Evolutionary conservation across 2,888 invertebrate genomes (phyloP).

Genomic region (Leptinotarsa juncta): DNA sequence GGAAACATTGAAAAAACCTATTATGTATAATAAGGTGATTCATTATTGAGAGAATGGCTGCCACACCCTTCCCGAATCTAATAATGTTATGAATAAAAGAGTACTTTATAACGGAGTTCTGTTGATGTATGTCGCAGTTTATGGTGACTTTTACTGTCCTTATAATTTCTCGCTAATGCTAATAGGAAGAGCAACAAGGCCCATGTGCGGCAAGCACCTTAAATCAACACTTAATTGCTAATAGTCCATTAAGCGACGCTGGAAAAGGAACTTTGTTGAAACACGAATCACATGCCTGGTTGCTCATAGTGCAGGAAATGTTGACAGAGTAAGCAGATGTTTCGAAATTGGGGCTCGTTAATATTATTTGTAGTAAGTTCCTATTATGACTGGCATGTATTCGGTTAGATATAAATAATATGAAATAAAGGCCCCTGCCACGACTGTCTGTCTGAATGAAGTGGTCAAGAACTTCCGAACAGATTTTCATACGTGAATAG

Average conservation of each 20-base stretch:
- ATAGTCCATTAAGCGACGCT: conserved; percentile 47
- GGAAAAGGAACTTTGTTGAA: conserved; percentile 48
- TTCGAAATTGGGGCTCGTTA: too few relatives aligned
- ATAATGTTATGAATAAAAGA: conserved; percentile 45
- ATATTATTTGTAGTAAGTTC: too few relatives aligned
- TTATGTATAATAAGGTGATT: conserved; percentile 38
- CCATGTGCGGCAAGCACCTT: conserved; percentile 44
- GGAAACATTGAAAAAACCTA: conserved; percentile 35
- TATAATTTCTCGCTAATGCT: conserved; percentile 51
- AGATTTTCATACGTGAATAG: too few relatives aligned
- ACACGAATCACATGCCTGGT: conserved; percentile 25
- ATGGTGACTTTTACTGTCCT: conserved; percentile 43
- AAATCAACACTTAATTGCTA: conserved; percentile 54
- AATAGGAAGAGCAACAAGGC: conserved; percentile 48
- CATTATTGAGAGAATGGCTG: conserved; percentile 28
- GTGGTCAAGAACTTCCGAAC: too few relatives aligned
- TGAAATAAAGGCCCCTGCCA: too few relatives aligned
- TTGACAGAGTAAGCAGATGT: not conserved
- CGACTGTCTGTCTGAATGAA: too few relatives aligned
- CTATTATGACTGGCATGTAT: too few relatives aligned
- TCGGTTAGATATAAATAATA: too few relatives aligned
- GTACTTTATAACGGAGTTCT: conserved; percentile 38
- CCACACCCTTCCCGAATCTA: conserved; percentile 35
- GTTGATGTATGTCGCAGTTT: conserved; percentile 34
- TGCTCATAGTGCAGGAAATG: not conserved